These are phyloP conservation scores for Flexamia atlantica DNA, from an alignment of 2,888 invertebrate species.

Conservation along the genomic window DNA sequence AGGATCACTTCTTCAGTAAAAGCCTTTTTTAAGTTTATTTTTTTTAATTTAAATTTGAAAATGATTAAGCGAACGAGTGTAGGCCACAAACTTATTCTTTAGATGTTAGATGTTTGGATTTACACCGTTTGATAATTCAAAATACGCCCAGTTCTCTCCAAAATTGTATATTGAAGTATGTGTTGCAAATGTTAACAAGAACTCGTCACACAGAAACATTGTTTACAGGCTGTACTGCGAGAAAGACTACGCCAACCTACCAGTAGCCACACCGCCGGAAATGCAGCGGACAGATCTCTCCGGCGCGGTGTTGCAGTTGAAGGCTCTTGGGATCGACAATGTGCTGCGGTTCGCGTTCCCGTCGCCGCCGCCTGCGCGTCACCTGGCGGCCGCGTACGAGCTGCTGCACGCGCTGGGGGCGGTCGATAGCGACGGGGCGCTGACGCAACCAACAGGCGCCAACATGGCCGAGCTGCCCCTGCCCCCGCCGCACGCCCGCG, in stretches of 20 bases:
- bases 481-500: conserved; percentile 91
- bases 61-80: too few relatives aligned
- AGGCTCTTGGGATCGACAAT: conserved; percentile 96
- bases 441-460: conserved; percentile 88
- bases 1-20: too few relatives aligned
- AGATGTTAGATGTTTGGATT: too few relatives aligned
- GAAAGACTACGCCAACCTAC: conserved; percentile 84
- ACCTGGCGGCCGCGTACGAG: conserved; percentile 91
- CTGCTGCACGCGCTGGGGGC: conserved; percentile 91
- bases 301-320: conserved; percentile 90
- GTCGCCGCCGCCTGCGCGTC: conserved; percentile 93
- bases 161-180: too few relatives aligned
- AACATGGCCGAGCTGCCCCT: conserved; percentile 96
- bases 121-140: too few relatives aligned
- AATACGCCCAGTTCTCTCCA: too few relatives aligned
- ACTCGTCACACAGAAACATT: too few relatives aligned
- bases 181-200: too few relatives aligned
- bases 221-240: conserved; percentile 85
- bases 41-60: too few relatives aligned
- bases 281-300: conserved; percentile 94
- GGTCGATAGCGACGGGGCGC: conserved; percentile 85
- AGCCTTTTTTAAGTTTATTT: too few relatives aligned
- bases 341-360: conserved; percentile 95
- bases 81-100: too few relatives aligned
- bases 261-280: conserved; percentile 90